Conservation (phyloP, 2,797 vertebrate genomes). For the Spinus olivaceus region DNA sequence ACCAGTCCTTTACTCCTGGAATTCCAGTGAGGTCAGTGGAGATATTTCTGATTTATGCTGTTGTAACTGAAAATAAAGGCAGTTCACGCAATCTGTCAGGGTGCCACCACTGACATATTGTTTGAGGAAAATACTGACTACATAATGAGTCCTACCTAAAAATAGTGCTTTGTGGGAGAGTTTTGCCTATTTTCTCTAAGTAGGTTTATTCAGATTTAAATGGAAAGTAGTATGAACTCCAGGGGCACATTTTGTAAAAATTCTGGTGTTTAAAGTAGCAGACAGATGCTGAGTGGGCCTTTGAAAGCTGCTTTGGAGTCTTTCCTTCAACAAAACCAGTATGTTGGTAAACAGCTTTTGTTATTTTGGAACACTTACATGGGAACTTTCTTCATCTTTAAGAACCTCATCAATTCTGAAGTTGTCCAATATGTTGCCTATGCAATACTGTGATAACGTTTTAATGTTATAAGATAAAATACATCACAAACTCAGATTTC, state of each 20-base stretch:
- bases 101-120: background rate
- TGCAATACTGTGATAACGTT: background rate
- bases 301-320: background rate
- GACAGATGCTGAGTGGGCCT: background rate
- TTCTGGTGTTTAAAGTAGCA: background rate
- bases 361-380: background rate
- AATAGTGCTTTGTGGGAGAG: background rate
- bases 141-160: background rate
- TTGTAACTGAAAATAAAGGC: background rate
- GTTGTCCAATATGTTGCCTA: background rate
- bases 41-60: background rate
- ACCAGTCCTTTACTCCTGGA: background rate
- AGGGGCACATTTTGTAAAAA: background rate
- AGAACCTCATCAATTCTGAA: background rate
- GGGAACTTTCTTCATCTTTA: background rate
- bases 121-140: background rate
- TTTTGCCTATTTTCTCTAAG: background rate
- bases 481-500: background rate
- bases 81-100: background rate
- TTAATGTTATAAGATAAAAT: background rate
- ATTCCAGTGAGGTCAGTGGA: background rate
- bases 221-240: background rate
- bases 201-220: background rate
- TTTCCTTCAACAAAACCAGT: background rate
- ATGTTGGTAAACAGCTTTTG: background rate